Conservation (phyloP, 2,797 vertebrate species). For the Acipenser transmontanus region DNA sequence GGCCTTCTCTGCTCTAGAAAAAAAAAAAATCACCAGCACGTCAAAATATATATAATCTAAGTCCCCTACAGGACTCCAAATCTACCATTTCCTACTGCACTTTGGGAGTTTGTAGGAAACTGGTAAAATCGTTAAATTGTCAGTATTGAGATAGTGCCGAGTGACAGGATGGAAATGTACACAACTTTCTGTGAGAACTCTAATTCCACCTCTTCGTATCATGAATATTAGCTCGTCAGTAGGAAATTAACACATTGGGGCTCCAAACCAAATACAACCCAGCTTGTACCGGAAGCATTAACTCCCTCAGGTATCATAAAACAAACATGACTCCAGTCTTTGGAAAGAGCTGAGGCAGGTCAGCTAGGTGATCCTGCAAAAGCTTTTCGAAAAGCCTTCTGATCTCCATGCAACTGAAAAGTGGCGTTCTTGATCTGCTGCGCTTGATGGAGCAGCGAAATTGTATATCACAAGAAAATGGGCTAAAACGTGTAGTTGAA, state of each 20-base stretch:
- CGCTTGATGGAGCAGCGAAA: no score
- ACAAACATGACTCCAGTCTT: slow-evolving; percentile 44
- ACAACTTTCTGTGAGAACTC: slow-evolving; percentile 37
- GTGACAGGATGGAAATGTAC: slow-evolving; percentile 60
- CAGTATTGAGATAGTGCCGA: slow-evolving; percentile 63
- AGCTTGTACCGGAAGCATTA: no score
- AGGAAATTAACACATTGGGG: slow-evolving; percentile 41
- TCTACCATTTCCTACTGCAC: slow-evolving; percentile 64
- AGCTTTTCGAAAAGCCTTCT: slow-evolving; percentile 24
- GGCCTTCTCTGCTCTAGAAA: slow-evolving; percentile 30
- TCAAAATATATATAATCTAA: slow-evolving; percentile 54
- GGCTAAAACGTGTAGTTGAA: no score
- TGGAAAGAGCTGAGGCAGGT: slow-evolving; percentile 44
- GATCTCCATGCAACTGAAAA: slow-evolving; percentile 35
- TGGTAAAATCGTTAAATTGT: slow-evolving; percentile 81
- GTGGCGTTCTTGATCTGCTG: slow-evolving; percentile 7
- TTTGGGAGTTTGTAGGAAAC: slow-evolving; percentile 65
- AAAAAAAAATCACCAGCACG: slow-evolving; percentile 45
- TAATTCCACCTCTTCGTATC: slow-evolving; percentile 43
- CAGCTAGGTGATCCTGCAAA: slow-evolving; percentile 35
- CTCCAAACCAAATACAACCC: slow-evolving; percentile 37
- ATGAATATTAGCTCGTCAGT: slow-evolving; percentile 38
- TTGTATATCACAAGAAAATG: no score
- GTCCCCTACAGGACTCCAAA: slow-evolving; percentile 58
- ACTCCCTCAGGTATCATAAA: slow-evolving; percentile 30